phyloP scores from a whole-genome alignment of 2,888 invertebrate species.

The Yponomeuta malinellus region DNA sequence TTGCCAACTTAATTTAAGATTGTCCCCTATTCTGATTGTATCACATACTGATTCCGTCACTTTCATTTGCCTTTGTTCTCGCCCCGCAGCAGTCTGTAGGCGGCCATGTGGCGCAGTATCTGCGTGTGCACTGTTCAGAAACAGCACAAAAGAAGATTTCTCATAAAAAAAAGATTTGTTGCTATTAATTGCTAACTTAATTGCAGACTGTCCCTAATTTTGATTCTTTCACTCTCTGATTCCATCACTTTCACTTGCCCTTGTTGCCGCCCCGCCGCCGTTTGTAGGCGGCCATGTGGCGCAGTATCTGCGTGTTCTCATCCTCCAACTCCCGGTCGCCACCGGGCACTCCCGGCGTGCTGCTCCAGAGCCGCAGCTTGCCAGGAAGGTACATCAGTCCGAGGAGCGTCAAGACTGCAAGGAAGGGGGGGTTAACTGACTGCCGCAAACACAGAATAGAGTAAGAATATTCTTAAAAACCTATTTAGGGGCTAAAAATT shows the following conservation, averaged over 20 bases:
- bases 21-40: too few species aligned
- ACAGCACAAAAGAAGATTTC: too few species aligned
- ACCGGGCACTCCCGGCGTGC: conserved; percentile 63
- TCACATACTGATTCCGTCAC: conserved; percentile 32
- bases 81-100: conserved; percentile 23
- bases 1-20: too few species aligned
- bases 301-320: conserved; percentile 80
- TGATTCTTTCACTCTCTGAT: too few species aligned
- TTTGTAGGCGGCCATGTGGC: conserved; percentile 79
- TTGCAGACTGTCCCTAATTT: too few species aligned
- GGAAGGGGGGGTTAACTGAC: background rate
- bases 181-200: too few species aligned
- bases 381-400: conserved; percentile 82
- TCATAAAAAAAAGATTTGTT: too few species aligned
- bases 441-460: too few species aligned
- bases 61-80: conserved; percentile 46
- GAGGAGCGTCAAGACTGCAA: conserved; percentile 79
- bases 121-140: too few species aligned
- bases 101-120: too few species aligned
- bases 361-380: conserved; percentile 80
- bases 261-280: conserved; percentile 61
- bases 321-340: conserved; percentile 78
- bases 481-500: too few species aligned
- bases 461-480: too few species aligned
- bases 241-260: conserved; percentile 59